phyloP scores from a whole-genome alignment of 2,113 vertebrate genomes.

The Alligator mississippiensis region DNA sequence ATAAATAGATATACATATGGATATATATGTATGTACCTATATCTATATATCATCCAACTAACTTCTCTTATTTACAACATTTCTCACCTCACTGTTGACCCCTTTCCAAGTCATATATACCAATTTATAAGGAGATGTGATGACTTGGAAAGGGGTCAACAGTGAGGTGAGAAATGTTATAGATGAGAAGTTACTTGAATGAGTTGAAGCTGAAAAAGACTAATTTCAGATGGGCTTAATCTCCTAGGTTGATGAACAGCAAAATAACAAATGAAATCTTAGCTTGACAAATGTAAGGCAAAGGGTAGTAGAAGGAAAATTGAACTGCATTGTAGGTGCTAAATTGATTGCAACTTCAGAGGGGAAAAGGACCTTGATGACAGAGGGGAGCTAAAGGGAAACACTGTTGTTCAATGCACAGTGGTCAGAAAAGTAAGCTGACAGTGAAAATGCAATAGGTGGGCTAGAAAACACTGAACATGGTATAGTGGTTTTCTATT shows the following conservation, averaged over 20 bases:
- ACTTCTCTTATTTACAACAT: too few relatives aligned
- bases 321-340: background rate
- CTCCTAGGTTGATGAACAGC: background rate
- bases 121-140: background rate
- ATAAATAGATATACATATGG: too few relatives aligned
- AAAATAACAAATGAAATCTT: background rate
- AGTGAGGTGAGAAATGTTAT: background rate
- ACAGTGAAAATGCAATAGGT: background rate
- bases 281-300: too few relatives aligned
- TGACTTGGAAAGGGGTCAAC: too few relatives aligned
- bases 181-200: background rate
- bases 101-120: too few relatives aligned
- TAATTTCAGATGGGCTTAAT: background rate
- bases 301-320: background rate
- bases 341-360: background rate
- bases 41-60: too few relatives aligned
- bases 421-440: background rate
- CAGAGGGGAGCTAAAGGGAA: background rate
- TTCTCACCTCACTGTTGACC: too few relatives aligned
- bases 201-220: background rate
- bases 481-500: background rate
- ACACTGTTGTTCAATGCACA: background rate
- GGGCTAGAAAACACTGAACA: background rate
- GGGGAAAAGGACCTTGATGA: background rate
- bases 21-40: too few relatives aligned